Evolutionary conservation across 2,797 vertebrate genomes (phyloP), one percentile per base, ranked within the genome.

Genomic region (Protosalanx chinensis): DNA sequence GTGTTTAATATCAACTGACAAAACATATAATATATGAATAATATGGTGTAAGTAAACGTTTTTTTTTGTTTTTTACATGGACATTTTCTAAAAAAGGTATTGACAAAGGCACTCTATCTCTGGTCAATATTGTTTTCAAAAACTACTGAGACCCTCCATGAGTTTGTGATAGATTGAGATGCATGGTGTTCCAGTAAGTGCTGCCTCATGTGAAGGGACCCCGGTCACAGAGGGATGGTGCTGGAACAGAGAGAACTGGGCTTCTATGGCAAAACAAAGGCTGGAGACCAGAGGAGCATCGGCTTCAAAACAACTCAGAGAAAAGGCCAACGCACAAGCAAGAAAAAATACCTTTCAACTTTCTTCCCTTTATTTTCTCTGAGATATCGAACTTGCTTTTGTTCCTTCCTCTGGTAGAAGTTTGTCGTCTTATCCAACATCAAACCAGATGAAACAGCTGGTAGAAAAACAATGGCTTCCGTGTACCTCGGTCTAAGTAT

Each of bases 391-490:
- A 37, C 76, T 69, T 69, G 61, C 73, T 46, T 0, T 74, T 49
- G 59, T 77, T 78, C 76, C 71, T 70, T 82, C 20, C 33, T 35
- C 67, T 56, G 66, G 51, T 63, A 76, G 78, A 82, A 80, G 81
- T 83, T 69, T 57, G 60, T 81, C 71, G 78, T 82, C 85, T 86
- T 75, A 84, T 84, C 76, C 81, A 68, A 65, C 82, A 84, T 88
- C 75, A 81, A 76, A 79, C 84, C 82, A 78, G 16, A 64, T 2
- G 18, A 73, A 72, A 67, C 64, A 23, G 79, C 74, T 72, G 30
- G 41, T 41, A 76, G 56, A 5, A 64, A 13, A 12, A 51, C 51
- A 16, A n/a, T n/a, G 15, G 51, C 15, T 56, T 56, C 18, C 18
- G 4, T 56, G 5, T 56, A 56, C 51, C 41, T 15, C 10, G 4